Evolutionary conservation across 2,888 invertebrate species (phyloP), one percentile per base, ranked within the genome.

Genomic region (Baccha elongata): DNA sequence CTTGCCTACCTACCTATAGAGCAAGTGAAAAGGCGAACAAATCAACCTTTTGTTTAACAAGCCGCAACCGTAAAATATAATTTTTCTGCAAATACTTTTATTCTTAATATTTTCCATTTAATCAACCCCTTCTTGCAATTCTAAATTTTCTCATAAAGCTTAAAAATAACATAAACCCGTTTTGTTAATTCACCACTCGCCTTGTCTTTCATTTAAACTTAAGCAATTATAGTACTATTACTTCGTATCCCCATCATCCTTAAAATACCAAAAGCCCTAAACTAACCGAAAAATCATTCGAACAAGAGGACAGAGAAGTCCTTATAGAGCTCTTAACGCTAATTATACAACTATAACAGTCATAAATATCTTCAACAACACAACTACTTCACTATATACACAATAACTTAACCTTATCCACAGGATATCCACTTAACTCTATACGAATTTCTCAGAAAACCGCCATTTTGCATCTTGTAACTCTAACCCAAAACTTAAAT

Each of bases 401-500:
- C 37, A 13, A 62, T 15, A 48, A 23, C 11, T 11, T 48, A n/a
- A 37, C 37, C 55, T 40, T 21, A 23, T 15, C 15, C 40, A 37
- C 8, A 2, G n/a, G 11, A 53, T 26, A 58, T 6, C 40, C 58
- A 71, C 44, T 40, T 44, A 58, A 58, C 62, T 44, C 64, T 58
- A 58, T 64, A 23, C 15, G 65, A 52, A 71, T 62, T 42, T 40
- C 50, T 35, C 6, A 10, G 6, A 60, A 37, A 75, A 62, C 69
- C 81, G 40, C 64, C 60, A 72, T 72, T n/a, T 76, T 55, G 69
- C 71, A 52, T 26, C 65, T 76, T 40, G 29, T 44, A 29, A 29
- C 71, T 65, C 42, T 55, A 6, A 44, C 60, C 68, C 72, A 78
- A 78, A 83, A 78, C 78, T 83, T 78, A 58, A 73, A 78, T 73